phyloP scores from a whole-genome alignment of 2,113 vertebrate species.

The Ciconia stormi region DNA sequence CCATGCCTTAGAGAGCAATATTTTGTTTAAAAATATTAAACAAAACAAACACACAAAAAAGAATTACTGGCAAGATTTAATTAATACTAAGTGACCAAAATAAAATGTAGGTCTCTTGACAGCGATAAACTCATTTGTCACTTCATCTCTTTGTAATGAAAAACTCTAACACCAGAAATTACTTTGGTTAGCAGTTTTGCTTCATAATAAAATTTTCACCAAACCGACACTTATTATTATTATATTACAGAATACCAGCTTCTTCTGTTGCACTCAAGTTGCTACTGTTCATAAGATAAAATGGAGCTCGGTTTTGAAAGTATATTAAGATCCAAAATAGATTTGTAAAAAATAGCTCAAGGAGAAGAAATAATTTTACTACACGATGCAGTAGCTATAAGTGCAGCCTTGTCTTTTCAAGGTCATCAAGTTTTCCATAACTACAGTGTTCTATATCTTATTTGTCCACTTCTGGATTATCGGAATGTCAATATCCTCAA shows the following conservation, averaged over 20 bases:
- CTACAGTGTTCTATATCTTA: not conserved
- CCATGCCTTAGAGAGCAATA: not conserved
- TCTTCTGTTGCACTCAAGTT: not conserved
- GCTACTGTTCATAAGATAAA: slow-evolving; percentile 13
- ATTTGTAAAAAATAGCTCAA: not conserved
- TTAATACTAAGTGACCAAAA: slow-evolving; percentile 48
- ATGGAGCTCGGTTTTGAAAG: not conserved
- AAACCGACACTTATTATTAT: slow-evolving; percentile 63
- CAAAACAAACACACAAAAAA: not conserved
- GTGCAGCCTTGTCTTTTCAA: slow-evolving; percentile 6
- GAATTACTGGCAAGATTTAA: not conserved
- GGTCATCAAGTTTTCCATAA: not conserved
- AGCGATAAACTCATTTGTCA: slow-evolving; percentile 6
- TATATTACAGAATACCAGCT: slow-evolving; percentile 59
- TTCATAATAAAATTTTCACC: not conserved
- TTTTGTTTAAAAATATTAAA: slow-evolving; percentile 26
- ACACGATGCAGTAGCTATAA: not conserved
- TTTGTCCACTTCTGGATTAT: not conserved
- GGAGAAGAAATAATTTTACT: slow-evolving; percentile 13
- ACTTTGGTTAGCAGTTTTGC: slow-evolving; percentile 30
- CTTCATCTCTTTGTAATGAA: not conserved
- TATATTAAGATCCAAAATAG: not conserved
- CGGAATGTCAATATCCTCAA: not conserved
- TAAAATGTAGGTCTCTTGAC: not conserved
- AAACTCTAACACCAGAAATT: not conserved